These are phyloP conservation scores for Perizoma affinitatum DNA, from an alignment of 2,888 invertebrate species.

Conservation along the genomic window DNA sequence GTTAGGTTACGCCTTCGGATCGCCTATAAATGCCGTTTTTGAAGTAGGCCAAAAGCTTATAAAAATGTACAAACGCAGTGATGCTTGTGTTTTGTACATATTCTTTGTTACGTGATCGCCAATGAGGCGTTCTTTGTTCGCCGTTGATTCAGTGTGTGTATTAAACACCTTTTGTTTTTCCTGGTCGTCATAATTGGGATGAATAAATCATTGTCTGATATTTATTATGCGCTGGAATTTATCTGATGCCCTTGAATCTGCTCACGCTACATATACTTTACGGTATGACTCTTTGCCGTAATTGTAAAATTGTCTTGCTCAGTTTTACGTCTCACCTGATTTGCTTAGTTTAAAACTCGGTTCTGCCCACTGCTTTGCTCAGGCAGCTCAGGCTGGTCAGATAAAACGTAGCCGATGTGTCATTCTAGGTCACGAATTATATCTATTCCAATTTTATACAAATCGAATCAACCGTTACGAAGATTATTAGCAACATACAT, in stretches of 20 bases:
- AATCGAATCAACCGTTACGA: too few relatives aligned
- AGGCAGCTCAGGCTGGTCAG: too few relatives aligned
- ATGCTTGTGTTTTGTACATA: conserved; percentile 43
- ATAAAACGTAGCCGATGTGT: too few relatives aligned
- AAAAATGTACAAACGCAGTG: not conserved
- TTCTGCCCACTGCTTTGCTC: too few relatives aligned
- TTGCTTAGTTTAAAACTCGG: too few relatives aligned
- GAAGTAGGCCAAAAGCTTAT: too few relatives aligned
- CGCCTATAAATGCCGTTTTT: too few relatives aligned
- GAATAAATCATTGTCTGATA: conserved; percentile 30
- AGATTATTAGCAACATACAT: too few relatives aligned
- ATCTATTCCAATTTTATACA: too few relatives aligned
- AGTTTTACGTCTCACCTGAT: too few relatives aligned
- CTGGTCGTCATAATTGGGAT: conserved; percentile 44
- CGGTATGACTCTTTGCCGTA: not conserved
- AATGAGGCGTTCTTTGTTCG: conserved; percentile 46
- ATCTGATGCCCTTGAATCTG: conserved; percentile 30
- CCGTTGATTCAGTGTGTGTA: conserved; percentile 25
- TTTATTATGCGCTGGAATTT: conserved; percentile 22
- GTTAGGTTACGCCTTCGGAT: too few relatives aligned
- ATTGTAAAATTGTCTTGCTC: not conserved
- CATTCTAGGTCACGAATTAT: too few relatives aligned
- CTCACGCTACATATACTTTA: conserved; percentile 7
- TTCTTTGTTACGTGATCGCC: conserved; percentile 47
- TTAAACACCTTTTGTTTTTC: conserved; percentile 45